These are phyloP conservation scores for Furcifer pardalis DNA, from an alignment of 2,797 vertebrate species.

Conservation along the genomic window DNA sequence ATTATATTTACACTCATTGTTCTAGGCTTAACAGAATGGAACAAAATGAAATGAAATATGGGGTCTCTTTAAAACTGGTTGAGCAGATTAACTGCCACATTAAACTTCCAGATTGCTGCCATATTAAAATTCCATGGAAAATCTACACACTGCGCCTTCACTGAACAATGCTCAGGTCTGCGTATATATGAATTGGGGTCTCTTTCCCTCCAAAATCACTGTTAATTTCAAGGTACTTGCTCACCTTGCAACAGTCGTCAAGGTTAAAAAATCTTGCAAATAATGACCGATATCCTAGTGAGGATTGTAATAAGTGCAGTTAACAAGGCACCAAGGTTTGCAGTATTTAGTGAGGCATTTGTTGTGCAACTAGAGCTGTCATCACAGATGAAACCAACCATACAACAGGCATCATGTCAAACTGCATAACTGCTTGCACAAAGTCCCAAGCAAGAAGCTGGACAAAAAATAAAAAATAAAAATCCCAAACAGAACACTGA, in stretches of 20 bases:
- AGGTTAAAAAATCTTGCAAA: slow-evolving; percentile 7
- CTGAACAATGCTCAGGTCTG: neutral
- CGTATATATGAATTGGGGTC: neutral
- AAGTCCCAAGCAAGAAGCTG: too few relatives aligned
- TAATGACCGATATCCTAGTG: neutral
- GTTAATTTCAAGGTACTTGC: neutral
- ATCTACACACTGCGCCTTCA: neutral
- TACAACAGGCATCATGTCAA: too few relatives aligned
- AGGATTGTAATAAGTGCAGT: too few relatives aligned
- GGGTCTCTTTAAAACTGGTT: neutral
- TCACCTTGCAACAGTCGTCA: neutral
- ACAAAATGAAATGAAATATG: neutral
- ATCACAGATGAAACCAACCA: too few relatives aligned
- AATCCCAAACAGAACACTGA: too few relatives aligned
- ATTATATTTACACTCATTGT: neutral
- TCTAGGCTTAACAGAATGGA: neutral
- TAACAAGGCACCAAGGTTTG: too few relatives aligned
- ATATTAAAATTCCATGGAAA: neutral
- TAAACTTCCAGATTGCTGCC: neutral
- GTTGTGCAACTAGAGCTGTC: too few relatives aligned
- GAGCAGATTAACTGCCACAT: neutral
- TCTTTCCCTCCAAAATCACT: neutral
- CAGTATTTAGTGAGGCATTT: too few relatives aligned
- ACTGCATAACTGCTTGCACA: too few relatives aligned
- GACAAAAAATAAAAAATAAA: too few relatives aligned